phyloP scores from a whole-genome alignment of 2,888 invertebrate species.

The Rugalucina vietnamica region DNA sequence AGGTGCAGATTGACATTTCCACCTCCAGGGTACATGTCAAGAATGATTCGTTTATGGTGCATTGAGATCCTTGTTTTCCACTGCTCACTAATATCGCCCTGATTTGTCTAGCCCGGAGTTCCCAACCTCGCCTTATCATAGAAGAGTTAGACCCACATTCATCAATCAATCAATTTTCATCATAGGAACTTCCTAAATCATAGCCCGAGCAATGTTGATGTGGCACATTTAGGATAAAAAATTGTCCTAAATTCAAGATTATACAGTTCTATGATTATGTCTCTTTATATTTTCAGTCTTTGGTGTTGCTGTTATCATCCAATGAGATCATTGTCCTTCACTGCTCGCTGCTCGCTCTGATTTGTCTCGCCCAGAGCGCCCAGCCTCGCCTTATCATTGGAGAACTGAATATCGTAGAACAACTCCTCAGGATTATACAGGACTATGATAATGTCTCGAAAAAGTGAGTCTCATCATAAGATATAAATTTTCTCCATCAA shows the following conservation, averaged over 20 bases:
- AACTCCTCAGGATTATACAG: constrained; percentile 80
- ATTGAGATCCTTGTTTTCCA: constrained; percentile 82
- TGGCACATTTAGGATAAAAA: no score
- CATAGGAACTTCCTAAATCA: no score
- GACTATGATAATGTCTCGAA: constrained; percentile 83
- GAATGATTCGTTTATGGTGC: constrained; percentile 77
- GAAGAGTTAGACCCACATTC: constrained; percentile 81
- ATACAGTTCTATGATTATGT: constrained; percentile 82
- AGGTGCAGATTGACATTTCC: no score
- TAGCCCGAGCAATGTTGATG: no score
- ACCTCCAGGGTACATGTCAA: no score
- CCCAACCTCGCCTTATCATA: constrained; percentile 75
- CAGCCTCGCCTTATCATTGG: constrained; percentile 77
- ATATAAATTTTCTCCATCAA: no score
- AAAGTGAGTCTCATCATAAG: constrained; percentile 82
- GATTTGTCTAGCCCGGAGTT: constrained; percentile 81
- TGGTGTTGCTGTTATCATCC: constrained; percentile 76
- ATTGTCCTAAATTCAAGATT: constrained; percentile 79
- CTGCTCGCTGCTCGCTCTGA: constrained; percentile 82
- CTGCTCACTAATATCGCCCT: constrained; percentile 82
- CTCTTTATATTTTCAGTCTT: constrained; percentile 51
- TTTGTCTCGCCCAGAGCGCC: constrained; percentile 80
- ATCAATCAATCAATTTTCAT: no score
- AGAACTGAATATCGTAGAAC: constrained; percentile 80
- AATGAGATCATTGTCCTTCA: constrained; percentile 82